Percentiles rank a stretch among this genome's conserved stretches.
Evolutionary conservation across 2,888 invertebrate species (phyloP).

Genomic region (Lepas anatifera): DNA sequence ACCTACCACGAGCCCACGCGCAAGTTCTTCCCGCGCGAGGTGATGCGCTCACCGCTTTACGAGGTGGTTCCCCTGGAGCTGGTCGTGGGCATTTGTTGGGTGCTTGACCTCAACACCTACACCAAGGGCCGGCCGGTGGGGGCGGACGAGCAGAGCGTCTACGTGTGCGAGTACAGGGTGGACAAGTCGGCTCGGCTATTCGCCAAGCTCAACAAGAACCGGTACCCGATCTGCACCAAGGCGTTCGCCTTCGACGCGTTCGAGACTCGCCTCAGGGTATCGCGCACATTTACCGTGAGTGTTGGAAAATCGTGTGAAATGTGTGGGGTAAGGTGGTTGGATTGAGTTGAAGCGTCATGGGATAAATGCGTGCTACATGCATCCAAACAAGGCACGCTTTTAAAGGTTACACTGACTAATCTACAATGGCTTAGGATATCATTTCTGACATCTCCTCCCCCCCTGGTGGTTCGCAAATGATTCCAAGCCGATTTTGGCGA

Average conservation of each 20-base stretch:
- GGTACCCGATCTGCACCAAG: conserved; percentile 79
- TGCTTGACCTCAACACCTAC: conserved; percentile 82
- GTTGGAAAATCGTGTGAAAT: no score
- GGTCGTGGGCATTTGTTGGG: conserved; percentile 93
- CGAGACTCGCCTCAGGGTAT: conserved; percentile 64
- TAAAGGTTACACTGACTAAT: no score
- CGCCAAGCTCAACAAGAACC: conserved; percentile 60
- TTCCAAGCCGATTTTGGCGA: no score
- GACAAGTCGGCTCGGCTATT: conserved; percentile 80
- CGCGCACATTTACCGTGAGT: conserved; percentile 75
- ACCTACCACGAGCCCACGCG: conserved; percentile 92
- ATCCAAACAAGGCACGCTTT: no score
- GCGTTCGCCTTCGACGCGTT: conserved; percentile 88
- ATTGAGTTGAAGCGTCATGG: no score
- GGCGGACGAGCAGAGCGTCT: conserved; percentile 76
- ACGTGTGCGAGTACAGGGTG: conserved; percentile 90
- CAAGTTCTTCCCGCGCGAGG: conserved; percentile 78
- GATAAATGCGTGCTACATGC: no score
- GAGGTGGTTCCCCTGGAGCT: conserved; percentile 90
- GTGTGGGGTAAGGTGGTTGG: no score
- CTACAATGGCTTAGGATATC: no score
- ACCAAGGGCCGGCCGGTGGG: conserved; percentile 58
- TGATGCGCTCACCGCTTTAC: conserved; percentile 89
- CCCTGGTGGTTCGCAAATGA: no score
- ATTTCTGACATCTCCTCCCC: no score